These are phyloP conservation scores for Folsomia candida DNA, from an alignment of 2,888 invertebrate genomes.

Conservation along the genomic window DNA sequence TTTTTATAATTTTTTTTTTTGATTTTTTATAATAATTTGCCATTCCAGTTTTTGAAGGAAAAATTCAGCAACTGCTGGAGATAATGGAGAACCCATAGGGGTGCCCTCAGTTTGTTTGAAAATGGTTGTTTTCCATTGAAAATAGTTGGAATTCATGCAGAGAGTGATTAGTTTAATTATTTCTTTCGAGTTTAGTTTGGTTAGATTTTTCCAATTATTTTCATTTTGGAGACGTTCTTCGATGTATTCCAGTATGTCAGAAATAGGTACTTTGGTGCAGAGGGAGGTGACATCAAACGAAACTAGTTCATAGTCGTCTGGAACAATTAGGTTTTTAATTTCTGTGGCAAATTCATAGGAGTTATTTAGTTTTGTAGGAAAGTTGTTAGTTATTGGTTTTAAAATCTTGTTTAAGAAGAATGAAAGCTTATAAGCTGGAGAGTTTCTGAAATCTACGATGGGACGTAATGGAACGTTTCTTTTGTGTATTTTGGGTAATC, in stretches of 20 bases:
- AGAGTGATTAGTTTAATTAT: conserved; percentile 3
- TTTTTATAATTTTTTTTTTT: too few relatives aligned
- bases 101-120: too few relatives aligned
- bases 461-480: background rate
- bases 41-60: background rate
- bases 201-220: background rate
- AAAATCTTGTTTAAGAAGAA: background rate
- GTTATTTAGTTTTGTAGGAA: background rate
- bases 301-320: background rate
- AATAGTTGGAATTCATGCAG: background rate
- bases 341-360: background rate
- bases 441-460: background rate
- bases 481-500: conserved; percentile 8
- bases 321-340: background rate
- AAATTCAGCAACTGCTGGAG: too few relatives aligned
- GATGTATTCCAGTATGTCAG: background rate
- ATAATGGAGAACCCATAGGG: too few relatives aligned
- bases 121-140: background rate
- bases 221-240: background rate
- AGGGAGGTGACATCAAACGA: background rate
- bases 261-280: background rate
- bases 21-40: background rate
- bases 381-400: background rate
- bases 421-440: conserved; percentile 3
- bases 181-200: background rate